These are phyloP conservation scores for Austrofundulus limnaeus DNA, from an alignment of 2,113 vertebrate species.

Conservation along the genomic window DNA sequence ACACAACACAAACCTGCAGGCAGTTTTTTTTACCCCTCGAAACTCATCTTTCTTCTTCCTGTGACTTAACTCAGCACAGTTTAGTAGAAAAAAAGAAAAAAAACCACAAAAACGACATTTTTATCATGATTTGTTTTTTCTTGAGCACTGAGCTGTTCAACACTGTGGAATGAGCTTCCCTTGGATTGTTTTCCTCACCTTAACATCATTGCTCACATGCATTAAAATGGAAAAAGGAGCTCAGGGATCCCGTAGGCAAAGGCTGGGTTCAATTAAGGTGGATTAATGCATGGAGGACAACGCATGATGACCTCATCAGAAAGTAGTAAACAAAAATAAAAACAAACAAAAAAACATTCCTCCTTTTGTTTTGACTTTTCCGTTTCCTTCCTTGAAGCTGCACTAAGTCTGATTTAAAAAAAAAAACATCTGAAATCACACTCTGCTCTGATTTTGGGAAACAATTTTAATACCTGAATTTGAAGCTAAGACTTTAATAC, in stretches of 20 bases:
- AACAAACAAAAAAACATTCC: not conserved
- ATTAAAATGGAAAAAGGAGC: conserved; percentile 51
- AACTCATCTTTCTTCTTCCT: conserved; percentile 24
- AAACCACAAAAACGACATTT: conserved; percentile 55
- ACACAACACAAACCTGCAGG: conserved; percentile 36
- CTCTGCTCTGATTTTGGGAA: conserved; percentile 52
- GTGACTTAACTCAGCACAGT: conserved; percentile 35
- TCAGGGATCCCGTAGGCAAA: conserved; percentile 64
- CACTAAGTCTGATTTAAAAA: not conserved
- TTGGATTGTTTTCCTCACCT: conserved; percentile 67
- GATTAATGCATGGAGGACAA: conserved; percentile 73
- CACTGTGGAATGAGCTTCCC: conserved; percentile 54
- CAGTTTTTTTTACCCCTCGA: conserved; percentile 38
- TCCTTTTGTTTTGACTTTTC: conserved; percentile 63
- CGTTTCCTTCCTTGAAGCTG: conserved; percentile 46
- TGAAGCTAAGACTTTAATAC: conserved; percentile 66
- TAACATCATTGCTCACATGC: conserved; percentile 67
- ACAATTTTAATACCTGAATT: conserved; percentile 48
- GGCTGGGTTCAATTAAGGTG: conserved; percentile 69
- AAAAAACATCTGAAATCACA: conserved; percentile 25
- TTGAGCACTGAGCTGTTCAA: conserved; percentile 49
- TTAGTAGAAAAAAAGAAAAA: conserved; percentile 24
- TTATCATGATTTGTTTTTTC: conserved; percentile 38
- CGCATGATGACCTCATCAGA: conserved; percentile 67
- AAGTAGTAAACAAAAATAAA: conserved; percentile 40